These are phyloP conservation scores for Smutsia gigantea DNA, from an alignment of 2,797 vertebrate genomes.

Conservation along the genomic window DNA sequence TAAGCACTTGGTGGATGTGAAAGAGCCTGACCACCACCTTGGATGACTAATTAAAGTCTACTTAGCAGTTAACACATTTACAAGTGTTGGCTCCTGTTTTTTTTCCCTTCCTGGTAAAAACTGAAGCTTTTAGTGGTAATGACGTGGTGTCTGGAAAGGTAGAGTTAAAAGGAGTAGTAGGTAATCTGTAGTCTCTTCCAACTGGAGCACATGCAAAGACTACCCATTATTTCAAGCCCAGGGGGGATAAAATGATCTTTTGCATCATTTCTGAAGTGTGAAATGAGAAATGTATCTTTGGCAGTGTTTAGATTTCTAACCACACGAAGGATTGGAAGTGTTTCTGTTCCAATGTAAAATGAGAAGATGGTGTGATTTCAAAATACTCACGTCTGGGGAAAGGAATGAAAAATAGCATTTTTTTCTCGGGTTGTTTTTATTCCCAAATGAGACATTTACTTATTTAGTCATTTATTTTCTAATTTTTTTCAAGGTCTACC, in stretches of 20 bases:
- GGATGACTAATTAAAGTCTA: slow-evolving; percentile 38
- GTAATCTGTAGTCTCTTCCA: slow-evolving; percentile 45
- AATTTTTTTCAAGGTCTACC: neutral
- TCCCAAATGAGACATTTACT: neutral
- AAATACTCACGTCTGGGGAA: neutral
- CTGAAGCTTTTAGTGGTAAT: slow-evolving; percentile 4
- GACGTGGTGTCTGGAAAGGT: neutral
- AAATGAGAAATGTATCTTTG: slow-evolving; percentile 66
- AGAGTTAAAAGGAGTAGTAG: slow-evolving; percentile 19
- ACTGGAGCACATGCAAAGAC: neutral
- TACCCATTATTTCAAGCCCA: slow-evolving; percentile 59
- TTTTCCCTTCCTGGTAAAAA: neutral
- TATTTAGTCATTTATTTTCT: slow-evolving; percentile 5
- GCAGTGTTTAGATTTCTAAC: slow-evolving; percentile 66
- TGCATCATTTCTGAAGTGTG: slow-evolving; percentile 72
- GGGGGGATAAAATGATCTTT: slow-evolving; percentile 39
- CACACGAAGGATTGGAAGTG: slow-evolving; percentile 51
- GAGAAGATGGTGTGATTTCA: slow-evolving; percentile 50
- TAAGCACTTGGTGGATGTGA: neutral
- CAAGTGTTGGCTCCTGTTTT: neutral
- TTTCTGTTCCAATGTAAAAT: slow-evolving; percentile 55
- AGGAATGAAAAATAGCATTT: neutral
- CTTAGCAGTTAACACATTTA: neutral
- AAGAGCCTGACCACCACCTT: neutral
- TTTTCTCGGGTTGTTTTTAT: neutral